Conservation (phyloP, 2,113 vertebrate genomes). For the Pardalotus punctatus region DNA sequence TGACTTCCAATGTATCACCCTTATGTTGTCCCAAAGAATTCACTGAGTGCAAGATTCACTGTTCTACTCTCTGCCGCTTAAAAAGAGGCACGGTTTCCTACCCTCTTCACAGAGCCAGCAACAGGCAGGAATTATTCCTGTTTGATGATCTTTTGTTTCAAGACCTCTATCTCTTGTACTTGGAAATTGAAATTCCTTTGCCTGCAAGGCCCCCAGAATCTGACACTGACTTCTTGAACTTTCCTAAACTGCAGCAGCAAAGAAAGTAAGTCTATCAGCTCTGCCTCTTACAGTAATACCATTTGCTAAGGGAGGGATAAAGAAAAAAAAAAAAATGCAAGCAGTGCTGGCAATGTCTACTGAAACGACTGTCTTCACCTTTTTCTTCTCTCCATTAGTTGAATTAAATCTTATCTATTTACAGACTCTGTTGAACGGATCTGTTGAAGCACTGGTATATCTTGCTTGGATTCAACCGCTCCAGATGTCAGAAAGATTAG, state of each 20-base stretch:
- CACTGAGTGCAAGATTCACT: background rate
- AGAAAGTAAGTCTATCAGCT: slow-evolving; percentile 55
- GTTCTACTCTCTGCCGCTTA: background rate
- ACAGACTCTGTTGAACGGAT: background rate
- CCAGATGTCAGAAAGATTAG: background rate
- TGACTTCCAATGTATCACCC: background rate
- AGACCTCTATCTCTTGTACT: slow-evolving; percentile 68
- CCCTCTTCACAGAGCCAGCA: slow-evolving; percentile 21
- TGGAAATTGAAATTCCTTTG: slow-evolving; percentile 75
- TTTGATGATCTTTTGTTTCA: slow-evolving; percentile 75
- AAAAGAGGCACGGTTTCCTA: background rate
- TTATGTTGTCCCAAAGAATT: background rate
- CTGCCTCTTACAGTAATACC: background rate
- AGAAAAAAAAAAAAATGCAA: background rate
- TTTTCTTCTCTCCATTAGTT: background rate
- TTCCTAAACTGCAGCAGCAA: slow-evolving; percentile 47
- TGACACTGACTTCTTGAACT: slow-evolving; percentile 75
- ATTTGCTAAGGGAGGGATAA: background rate
- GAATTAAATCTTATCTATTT: slow-evolving; percentile 12
- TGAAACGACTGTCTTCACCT: background rate
- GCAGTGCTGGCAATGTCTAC: background rate
- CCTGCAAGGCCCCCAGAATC: slow-evolving; percentile 49
- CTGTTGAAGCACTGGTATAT: background rate
- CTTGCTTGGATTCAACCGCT: background rate
- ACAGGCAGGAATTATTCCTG: slow-evolving; percentile 57